These are phyloP conservation scores for Cremastinae sp. DNA, from an alignment of 2,888 invertebrate species.

Conservation along the genomic window DNA sequence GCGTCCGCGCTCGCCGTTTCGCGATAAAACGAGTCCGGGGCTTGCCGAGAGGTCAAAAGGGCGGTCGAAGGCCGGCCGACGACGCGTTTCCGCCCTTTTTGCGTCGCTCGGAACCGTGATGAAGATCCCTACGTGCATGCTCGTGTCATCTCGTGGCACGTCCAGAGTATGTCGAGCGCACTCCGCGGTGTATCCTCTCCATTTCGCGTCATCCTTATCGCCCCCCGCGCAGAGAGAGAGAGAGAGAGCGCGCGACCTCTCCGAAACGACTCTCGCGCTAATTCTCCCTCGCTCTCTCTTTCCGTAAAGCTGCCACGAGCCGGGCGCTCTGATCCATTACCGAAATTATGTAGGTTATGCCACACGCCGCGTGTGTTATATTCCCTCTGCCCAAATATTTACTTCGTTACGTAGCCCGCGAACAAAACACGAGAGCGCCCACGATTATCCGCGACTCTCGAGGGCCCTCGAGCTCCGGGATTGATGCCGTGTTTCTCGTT, in stretches of 20 bases:
- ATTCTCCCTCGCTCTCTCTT: constrained; percentile 11
- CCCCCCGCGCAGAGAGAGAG: too few species aligned
- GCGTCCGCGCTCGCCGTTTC: too few species aligned
- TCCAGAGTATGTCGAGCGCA: constrained; percentile 18
- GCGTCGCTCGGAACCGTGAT: neutral
- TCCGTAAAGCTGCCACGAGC: constrained; percentile 3
- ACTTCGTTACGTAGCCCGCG: constrained; percentile 55
- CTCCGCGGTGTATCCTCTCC: constrained; percentile 12
- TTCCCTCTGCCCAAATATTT: constrained; percentile 64
- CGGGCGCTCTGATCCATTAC: constrained; percentile 27
- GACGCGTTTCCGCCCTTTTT: neutral
- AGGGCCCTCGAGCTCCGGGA: too few species aligned
- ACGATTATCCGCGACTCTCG: constrained; percentile 1
- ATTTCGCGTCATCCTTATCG: constrained; percentile 1
- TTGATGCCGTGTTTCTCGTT: too few species aligned
- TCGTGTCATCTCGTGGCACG: constrained; percentile 6
- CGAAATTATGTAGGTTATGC: constrained; percentile 49
- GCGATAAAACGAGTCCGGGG: too few species aligned
- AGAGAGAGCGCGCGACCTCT: constrained; percentile 2
- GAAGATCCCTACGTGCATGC: neutral
- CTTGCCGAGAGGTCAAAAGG: too few species aligned
- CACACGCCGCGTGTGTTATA: constrained; percentile 56
- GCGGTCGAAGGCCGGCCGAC: too few species aligned
- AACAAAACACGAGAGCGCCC: constrained; percentile 47
- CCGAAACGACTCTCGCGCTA: constrained; percentile 18